Conservation (phyloP, 2,888 invertebrate genomes). For the Nematopogon swammerdamellus region DNA sequence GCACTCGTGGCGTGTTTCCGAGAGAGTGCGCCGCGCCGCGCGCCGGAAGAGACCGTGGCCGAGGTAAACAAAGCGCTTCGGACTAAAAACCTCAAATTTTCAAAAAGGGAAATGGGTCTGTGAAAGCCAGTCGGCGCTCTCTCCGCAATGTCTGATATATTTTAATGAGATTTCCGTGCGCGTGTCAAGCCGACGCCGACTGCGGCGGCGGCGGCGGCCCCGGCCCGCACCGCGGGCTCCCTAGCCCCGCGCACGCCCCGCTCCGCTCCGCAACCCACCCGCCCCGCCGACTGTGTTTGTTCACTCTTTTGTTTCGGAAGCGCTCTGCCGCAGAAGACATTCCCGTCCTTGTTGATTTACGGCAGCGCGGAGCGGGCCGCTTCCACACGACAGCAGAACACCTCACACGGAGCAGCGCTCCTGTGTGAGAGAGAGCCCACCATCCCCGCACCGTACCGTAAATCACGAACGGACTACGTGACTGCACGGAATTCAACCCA, state of each 20-base stretch:
- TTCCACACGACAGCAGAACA: too few species aligned
- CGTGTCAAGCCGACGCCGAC: background rate
- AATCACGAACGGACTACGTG: too few species aligned
- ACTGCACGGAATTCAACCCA: too few species aligned
- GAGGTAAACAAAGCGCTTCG: too few species aligned
- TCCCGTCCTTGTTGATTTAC: background rate
- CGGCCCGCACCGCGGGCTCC: too few species aligned
- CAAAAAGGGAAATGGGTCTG: background rate
- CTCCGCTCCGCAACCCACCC: background rate
- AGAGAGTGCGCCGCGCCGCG: too few species aligned
- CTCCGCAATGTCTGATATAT: background rate
- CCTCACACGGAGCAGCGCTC: too few species aligned
- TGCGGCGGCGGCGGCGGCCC: background rate
- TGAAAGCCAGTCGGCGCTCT: background rate
- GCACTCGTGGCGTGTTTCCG: too few species aligned
- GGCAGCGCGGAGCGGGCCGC: background rate
- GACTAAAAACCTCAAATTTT: too few species aligned
- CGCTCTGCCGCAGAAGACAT: background rate
- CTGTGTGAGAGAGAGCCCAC: too few species aligned
- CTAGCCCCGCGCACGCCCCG: background rate
- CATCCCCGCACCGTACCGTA: too few species aligned
- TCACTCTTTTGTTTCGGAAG: background rate
- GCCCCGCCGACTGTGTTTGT: background rate
- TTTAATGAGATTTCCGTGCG: background rate
- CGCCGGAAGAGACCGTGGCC: too few species aligned